These are phyloP conservation scores for Trichogramma dendrolimi DNA, from an alignment of 2,888 invertebrate species.

Conservation along the genomic window DNA sequence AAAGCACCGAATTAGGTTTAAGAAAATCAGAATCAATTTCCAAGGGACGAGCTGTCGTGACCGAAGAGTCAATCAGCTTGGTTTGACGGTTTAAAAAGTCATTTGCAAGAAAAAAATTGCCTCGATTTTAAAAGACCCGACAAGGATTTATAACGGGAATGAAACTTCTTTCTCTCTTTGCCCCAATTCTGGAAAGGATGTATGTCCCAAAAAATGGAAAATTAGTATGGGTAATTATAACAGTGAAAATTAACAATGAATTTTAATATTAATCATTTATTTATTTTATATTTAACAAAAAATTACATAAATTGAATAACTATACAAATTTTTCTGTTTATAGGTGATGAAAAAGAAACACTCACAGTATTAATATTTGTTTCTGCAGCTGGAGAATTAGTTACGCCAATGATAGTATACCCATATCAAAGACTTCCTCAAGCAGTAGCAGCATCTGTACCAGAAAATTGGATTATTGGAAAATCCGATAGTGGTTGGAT, in stretches of 20 bases:
- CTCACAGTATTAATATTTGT: conserved; percentile 36
- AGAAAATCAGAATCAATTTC: conserved; percentile 35
- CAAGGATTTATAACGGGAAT: conserved; percentile 36
- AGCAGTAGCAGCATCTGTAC: conserved; percentile 17
- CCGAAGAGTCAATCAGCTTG: conserved; percentile 34
- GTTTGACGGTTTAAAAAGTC: conserved; percentile 33
- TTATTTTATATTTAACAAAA: no score
- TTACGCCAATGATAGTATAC: conserved; percentile 37
- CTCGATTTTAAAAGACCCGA: conserved; percentile 27
- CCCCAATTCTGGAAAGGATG: conserved; percentile 36
- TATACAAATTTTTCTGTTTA: no score
- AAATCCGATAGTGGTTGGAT: conserved; percentile 39
- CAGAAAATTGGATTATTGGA: conserved; percentile 34
- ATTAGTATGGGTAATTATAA: conserved; percentile 28
- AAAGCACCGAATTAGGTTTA: conserved; percentile 27
- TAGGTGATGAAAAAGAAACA: conserved; percentile 10
- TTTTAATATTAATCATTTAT: no score
- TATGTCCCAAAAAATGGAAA: conserved; percentile 36
- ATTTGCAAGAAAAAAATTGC: conserved; percentile 29
- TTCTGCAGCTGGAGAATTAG: conserved; percentile 37
- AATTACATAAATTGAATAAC: no score
- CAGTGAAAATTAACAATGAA: no score
- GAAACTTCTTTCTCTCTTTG: conserved; percentile 31
- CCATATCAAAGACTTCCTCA: conserved; percentile 32
- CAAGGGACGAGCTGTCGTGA: conserved; percentile 31